Evolutionary conservation across 2,113 vertebrate species (phyloP), one percentile per base, ranked within the genome.

Genomic region (Argyrosomus japonicus): DNA sequence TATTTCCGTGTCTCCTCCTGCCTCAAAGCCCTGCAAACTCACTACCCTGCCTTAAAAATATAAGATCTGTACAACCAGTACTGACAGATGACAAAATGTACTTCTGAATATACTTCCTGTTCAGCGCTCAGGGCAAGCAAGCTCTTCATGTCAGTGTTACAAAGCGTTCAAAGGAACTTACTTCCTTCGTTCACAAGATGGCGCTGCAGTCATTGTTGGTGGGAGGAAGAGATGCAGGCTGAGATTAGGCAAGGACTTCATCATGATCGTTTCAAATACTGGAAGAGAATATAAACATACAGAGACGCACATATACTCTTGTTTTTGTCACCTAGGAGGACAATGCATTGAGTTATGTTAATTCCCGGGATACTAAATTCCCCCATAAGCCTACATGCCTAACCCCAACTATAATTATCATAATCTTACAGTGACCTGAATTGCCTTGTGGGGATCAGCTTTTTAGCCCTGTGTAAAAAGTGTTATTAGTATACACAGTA

Each of bases 111-210:
- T 50, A 36, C 51, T 51, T 83, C 36, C 64, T 73, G 61, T 58
- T 68, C 67, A 12, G 62, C 0, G 45, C 65, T 72, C 14, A 54
- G 57, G 64, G 53, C 25, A 21, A 68, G 7, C 7, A 51, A 64
- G 73, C 57, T 32, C 51, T 51, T 7, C 27, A 36, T n/a, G 23
- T 29, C 65, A 45, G 18, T 4, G 0, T 51, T 17, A 14, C 18
- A 47, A 56, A 53, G 32, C 40, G 25, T 19, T 70, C 40, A 75
- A 29, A 63, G 81, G 6, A 81, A 81, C 67, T 81, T 83, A 68
- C 62, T 29, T 48, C 8, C 14, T 65, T 89, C 14, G 25, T 73
- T 71, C 93, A 92, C 90, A 62, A 91, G 93, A 90, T 91, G 93
- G 91, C 68, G 77, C 89, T 91, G 79, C 23, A 56, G 77, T 45